These are phyloP conservation scores for Geodia barretti DNA, from an alignment of 37 sponge, comb jelly and placozoan species.

Conservation along the genomic window DNA sequence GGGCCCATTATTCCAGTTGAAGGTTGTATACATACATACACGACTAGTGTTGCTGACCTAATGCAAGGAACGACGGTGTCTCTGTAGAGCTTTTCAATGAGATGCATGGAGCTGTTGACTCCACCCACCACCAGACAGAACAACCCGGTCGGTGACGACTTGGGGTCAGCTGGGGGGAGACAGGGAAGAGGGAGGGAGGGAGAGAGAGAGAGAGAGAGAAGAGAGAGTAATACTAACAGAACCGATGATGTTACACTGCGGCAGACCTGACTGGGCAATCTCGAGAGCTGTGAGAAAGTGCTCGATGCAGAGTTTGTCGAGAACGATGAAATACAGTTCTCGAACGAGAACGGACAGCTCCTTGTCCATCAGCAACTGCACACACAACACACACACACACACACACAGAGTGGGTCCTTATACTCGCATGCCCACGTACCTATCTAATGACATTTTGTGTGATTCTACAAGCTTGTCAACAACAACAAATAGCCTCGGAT, in stretches of 20 bases:
- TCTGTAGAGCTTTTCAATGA: conserved; percentile 84
- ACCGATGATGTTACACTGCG: neutral
- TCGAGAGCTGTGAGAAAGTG: conserved; percentile 80
- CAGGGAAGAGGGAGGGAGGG: neutral
- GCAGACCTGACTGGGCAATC: conserved; percentile 48
- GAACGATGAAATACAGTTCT: conserved; percentile 50
- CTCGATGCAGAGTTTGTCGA: conserved; percentile 64
- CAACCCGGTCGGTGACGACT: conserved; percentile 50
- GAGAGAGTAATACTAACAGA: neutral
- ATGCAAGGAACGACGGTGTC: conserved; percentile 73
- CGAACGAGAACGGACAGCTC: conserved; percentile 57
- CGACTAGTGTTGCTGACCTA: conserved; percentile 37
- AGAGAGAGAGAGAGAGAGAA: neutral
- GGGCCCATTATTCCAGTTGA: neutral
- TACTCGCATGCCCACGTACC: too few relatives aligned
- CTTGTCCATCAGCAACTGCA: conserved; percentile 51
- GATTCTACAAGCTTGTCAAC: neutral
- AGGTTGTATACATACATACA: neutral
- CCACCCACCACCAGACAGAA: conserved; percentile 65
- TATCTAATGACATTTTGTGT: neutral
- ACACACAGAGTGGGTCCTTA: too few relatives aligned
- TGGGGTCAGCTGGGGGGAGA: conserved; percentile 49
- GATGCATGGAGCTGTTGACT: conserved; percentile 70
- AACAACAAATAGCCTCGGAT: too few relatives aligned
- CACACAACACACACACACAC: too few relatives aligned